Evolutionary conservation across 92 coral and sea anemone species (phyloP), one percentile per base, ranked within the genome.

Genomic region (Siderastrea radians): DNA sequence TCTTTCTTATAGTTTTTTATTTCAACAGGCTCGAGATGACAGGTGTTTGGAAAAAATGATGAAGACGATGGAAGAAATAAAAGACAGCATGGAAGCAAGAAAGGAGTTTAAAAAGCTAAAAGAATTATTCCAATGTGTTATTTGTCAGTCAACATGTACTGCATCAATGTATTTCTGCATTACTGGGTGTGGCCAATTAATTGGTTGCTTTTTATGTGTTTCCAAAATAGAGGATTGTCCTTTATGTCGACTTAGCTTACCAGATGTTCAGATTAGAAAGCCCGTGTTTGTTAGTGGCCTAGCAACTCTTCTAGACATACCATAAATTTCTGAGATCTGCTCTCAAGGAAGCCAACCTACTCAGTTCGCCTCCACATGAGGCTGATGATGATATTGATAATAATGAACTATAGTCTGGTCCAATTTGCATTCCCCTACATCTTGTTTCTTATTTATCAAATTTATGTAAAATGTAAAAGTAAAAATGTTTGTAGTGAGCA

Each of bases 231-330:
- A 65, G 43, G 77, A 82, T 19, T 82, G 86, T 17, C 78, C 86
- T 52, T n/a, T 82, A 45, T 82, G 86, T 45, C 10, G 78, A 17
- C 17, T 58, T 64, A 48, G 63, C 6, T 26, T 82, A 67, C 78
- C 86, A 3, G 86, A 66, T 52, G n/a, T 50, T 8, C 62, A 51
- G 55, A 54, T 69, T 6, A 19, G 78, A 3, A 82, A 58, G 75
- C 77, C 86, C 43, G 7, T 82, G 58, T 7, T 17, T 5, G 86
- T 82, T 3, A 49, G 76, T 82, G 86, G 78, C 77, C 86, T 82
- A 6, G 76, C 78, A 48, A 51, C 8, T 44, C 13, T 79, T 45
- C 12, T 58, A 13, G 74, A 38, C 4, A 14, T 79, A 8, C 71
- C 84, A 9, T 51, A 79, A 63, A 63, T 79, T 61, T 61, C 84